Conservation (phyloP, 2,888 invertebrate species). For the Leptarthrus brevirostris region DNA sequence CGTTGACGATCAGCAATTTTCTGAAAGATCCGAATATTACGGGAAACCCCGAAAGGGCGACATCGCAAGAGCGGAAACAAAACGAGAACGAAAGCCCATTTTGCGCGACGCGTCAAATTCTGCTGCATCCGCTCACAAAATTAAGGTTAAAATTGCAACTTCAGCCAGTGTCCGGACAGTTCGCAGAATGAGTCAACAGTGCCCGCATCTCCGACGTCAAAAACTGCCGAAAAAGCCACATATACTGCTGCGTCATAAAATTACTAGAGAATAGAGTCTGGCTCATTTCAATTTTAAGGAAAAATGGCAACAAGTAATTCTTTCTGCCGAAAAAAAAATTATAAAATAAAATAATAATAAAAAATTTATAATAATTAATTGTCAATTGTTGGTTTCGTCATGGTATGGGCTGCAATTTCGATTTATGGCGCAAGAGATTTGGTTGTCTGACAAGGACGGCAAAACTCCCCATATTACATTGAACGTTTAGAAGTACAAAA, state of each 20-base stretch:
- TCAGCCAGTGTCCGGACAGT: slow-evolving; percentile 27
- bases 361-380: background rate
- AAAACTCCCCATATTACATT: background rate
- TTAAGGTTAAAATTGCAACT: slow-evolving; percentile 6
- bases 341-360: background rate
- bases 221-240: background rate
- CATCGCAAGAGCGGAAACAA: slow-evolving; percentile 1
- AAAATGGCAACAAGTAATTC: background rate
- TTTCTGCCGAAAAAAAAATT: background rate
- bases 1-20: too few species aligned
- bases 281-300: background rate
- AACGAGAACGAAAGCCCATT: slow-evolving; percentile 24
- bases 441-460: background rate
- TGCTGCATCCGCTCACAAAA: slow-evolving; percentile 10
- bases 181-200: slow-evolving; percentile 11
- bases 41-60: background rate
- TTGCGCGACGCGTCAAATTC: slow-evolving; percentile 16
- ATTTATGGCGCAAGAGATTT: too few species aligned
- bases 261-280: background rate
- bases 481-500: background rate
- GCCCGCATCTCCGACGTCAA: background rate
- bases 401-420: too few species aligned
- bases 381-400: background rate
- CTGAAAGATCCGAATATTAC: too few species aligned
- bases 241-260: background rate